Conservation (phyloP, 2,888 invertebrate species). For the Drosophila putrida region DNA sequence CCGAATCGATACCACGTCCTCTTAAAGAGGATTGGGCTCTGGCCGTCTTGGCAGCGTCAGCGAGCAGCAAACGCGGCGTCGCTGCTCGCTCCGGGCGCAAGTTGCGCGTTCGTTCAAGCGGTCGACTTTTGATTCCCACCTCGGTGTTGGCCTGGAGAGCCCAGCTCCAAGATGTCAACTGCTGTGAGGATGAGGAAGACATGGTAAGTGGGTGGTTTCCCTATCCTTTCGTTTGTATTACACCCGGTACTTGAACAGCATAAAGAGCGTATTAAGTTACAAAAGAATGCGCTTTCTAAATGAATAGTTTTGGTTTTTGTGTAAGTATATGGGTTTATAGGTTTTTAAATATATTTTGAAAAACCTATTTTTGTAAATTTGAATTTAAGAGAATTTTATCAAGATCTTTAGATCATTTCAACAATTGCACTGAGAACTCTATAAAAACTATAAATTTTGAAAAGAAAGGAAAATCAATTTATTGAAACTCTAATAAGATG, state of each 20-base stretch:
- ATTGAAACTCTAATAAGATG: too few relatives aligned
- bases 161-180: constrained; percentile 82
- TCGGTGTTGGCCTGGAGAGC: constrained; percentile 85
- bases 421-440: too few relatives aligned
- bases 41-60: constrained; percentile 61
- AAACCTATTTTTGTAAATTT: too few relatives aligned
- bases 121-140: constrained; percentile 64
- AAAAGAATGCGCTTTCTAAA: too few relatives aligned
- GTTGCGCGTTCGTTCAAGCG: constrained; percentile 62
- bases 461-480: too few relatives aligned
- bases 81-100: constrained; percentile 61
- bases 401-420: too few relatives aligned
- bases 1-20: constrained; percentile 47
- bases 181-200: constrained; percentile 85
- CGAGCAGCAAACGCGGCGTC: constrained; percentile 57
- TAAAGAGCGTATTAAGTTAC: not conserved
- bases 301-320: too few relatives aligned
- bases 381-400: too few relatives aligned
- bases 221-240: constrained; percentile 1
- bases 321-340: too few relatives aligned
- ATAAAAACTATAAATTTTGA: too few relatives aligned
- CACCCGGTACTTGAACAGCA: constrained; percentile 48
- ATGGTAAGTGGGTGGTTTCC: constrained; percentile 81
- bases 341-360: too few relatives aligned
- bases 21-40: constrained; percentile 67